Evolutionary conservation across 2,113 vertebrate species (phyloP).

Genomic region (Lethenteron reissneri): DNA sequence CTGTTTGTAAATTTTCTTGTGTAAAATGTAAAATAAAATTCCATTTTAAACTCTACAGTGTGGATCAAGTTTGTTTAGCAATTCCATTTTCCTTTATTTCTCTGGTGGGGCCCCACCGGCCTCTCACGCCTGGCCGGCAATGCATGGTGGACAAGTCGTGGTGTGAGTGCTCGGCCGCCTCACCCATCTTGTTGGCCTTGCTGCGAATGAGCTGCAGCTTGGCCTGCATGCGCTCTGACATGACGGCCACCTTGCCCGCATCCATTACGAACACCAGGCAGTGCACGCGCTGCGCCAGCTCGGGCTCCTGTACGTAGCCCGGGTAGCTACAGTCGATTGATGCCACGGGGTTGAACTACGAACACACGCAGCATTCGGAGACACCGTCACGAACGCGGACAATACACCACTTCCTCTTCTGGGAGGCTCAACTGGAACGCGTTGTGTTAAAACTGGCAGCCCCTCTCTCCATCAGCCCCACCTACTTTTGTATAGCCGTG

Average conservation of each 20-base stretch:
- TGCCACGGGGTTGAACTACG: slow-evolving; percentile 12
- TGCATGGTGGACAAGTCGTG: too few species aligned
- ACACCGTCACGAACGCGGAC: too few species aligned
- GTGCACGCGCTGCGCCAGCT: slow-evolving; percentile 14
- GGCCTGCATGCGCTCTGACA: slow-evolving; percentile 19
- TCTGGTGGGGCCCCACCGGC: too few species aligned
- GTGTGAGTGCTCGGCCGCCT: slow-evolving; percentile 3
- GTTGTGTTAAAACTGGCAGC: too few species aligned
- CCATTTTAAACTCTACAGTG: slow-evolving; percentile 13
- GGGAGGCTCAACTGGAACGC: too few species aligned
- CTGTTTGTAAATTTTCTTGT: neutral
- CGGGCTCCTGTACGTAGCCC: slow-evolving; percentile 7
- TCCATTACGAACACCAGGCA: slow-evolving; percentile 20
- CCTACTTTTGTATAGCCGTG: too few species aligned
- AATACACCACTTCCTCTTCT: too few species aligned
- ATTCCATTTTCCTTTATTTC: slow-evolving; percentile 8
- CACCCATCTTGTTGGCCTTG: slow-evolving; percentile 18
- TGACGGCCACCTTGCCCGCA: slow-evolving; percentile 18
- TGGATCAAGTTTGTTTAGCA: slow-evolving; percentile 12
- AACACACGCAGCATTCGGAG: slow-evolving; percentile 9
- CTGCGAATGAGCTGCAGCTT: slow-evolving; percentile 23
- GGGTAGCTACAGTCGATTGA: neutral
- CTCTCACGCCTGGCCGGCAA: too few species aligned
- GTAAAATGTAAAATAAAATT: neutral
- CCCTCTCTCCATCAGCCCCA: too few species aligned